Conservation (phyloP, 2,888 invertebrate species). For the Onthophagus sagittarius region DNA sequence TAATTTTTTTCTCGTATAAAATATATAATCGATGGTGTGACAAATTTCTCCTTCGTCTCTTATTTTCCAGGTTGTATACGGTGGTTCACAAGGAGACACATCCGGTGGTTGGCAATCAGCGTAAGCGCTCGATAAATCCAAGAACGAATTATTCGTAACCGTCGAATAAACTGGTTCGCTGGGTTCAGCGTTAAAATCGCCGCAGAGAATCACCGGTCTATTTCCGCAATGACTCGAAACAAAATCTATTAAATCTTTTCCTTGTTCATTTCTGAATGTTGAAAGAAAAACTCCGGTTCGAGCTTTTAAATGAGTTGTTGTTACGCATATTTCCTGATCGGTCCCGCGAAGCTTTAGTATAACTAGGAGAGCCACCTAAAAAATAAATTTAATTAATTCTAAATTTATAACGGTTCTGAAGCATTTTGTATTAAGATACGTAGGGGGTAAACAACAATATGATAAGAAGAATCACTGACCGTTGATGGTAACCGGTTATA, state of each 20-base stretch:
- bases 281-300: conserved; percentile 63
- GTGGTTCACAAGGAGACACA: conserved; percentile 55
- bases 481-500: background rate
- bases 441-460: background rate
- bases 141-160: conserved; percentile 44
- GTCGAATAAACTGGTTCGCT: conserved; percentile 65
- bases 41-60: conserved; percentile 67
- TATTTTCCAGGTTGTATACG: conserved; percentile 74
- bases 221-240: conserved; percentile 49
- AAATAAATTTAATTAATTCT: conserved; percentile 10
- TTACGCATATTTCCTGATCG: conserved; percentile 60
- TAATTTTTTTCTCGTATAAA: conserved; percentile 58
- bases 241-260: conserved; percentile 62
- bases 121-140: conserved; percentile 52
- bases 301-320: conserved; percentile 73
- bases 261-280: conserved; percentile 67
- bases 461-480: background rate
- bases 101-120: conserved; percentile 42
- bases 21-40: conserved; percentile 73
- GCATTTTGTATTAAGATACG: too few relatives aligned
- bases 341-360: conserved; percentile 54
- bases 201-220: conserved; percentile 63
- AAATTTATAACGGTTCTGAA: too few relatives aligned
- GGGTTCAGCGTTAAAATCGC: conserved; percentile 76
- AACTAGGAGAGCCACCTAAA: conserved; percentile 58